Evolutionary conservation across 2,888 invertebrate genomes (phyloP).

Genomic region (Nyleta sp.): DNA sequence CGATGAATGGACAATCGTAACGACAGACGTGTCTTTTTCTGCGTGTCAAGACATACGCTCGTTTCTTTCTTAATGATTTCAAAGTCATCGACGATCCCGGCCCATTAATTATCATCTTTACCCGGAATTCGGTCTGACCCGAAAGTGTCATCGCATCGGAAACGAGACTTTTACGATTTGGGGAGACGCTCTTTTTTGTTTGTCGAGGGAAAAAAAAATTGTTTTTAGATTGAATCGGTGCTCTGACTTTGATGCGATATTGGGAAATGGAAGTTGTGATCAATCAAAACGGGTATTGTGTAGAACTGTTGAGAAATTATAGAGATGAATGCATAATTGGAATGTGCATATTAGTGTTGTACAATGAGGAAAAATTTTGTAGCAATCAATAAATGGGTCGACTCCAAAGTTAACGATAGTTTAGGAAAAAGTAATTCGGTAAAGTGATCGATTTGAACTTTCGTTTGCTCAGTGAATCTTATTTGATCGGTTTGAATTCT

Average conservation of each 20-base stretch:
- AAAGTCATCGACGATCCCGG: constrained; percentile 49
- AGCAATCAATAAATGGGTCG: too few species aligned
- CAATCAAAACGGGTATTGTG: constrained; percentile 15
- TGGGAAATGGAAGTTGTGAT: constrained; percentile 18
- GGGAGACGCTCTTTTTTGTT: constrained; percentile 31
- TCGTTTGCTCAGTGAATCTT: too few species aligned
- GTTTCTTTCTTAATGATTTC: constrained; percentile 54
- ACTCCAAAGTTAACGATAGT: too few species aligned
- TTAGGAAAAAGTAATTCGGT: too few species aligned
- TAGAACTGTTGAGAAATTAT: not conserved
- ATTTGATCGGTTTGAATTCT: too few species aligned
- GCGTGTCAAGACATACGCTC: constrained; percentile 42
- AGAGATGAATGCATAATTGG: constrained; percentile 3
- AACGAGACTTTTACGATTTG: constrained; percentile 40
- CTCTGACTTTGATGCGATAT: too few species aligned
- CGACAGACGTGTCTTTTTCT: constrained; percentile 55
- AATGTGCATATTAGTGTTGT: not conserved
- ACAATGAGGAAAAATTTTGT: too few species aligned
- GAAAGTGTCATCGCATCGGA: constrained; percentile 55
- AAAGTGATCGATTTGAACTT: too few species aligned
- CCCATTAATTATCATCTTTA: constrained; percentile 60
- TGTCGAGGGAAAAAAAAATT: constrained; percentile 12
- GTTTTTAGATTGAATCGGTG: constrained; percentile 15
- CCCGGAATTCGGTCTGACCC: constrained; percentile 48
- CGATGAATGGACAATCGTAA: constrained; percentile 40